Evolutionary conservation across 2,888 invertebrate species (phyloP), one percentile per base, ranked within the genome.

Genomic region (Andrena praecox): DNA sequence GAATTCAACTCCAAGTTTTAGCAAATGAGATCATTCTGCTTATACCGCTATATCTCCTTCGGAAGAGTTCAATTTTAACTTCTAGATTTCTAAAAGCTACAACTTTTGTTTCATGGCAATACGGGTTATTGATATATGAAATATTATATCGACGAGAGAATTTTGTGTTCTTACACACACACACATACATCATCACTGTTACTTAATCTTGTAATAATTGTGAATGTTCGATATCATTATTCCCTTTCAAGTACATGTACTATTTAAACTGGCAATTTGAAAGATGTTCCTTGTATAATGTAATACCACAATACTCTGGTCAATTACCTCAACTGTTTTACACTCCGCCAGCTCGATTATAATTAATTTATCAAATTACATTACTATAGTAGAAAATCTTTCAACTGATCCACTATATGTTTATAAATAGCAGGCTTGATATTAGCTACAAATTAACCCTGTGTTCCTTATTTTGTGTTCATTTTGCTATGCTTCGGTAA

Each of bases 21-120:
- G 54, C 60, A 75, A 71, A 71, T 80, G 77, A 80, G 80, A 80
- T 77, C 80, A 77, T 71, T 48, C 54, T 52, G 27, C 77, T 77
- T 77, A 54, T 31, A 71, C 2, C 42, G 10, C 33, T 71, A 77
- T 66, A 31, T 27, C 52, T 20, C 62, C 42, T 33, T n/a, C 12
- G 42, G 29, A 10, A 6, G 10, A 27, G 27, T 42, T 31, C 31
- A n/a, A 66, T 33, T 48, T 60, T 35, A 33, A 33, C 16, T 24
- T 35, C 31, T 64, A 59, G 33, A 63, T 20, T 29, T 1, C 66
- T 66, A 60, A 20, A 33, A 35, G 33, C 56, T 66, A 35, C 54
- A 27, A 33, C 54, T 27, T 48, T 71, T 67, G 42, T 33, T 16
- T 27, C 64, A 59, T 77, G 80, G 77, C 77, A 67, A 77, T 66